Conservation (phyloP, 2,888 invertebrate genomes). For the Drosophila longiperda region DNA sequence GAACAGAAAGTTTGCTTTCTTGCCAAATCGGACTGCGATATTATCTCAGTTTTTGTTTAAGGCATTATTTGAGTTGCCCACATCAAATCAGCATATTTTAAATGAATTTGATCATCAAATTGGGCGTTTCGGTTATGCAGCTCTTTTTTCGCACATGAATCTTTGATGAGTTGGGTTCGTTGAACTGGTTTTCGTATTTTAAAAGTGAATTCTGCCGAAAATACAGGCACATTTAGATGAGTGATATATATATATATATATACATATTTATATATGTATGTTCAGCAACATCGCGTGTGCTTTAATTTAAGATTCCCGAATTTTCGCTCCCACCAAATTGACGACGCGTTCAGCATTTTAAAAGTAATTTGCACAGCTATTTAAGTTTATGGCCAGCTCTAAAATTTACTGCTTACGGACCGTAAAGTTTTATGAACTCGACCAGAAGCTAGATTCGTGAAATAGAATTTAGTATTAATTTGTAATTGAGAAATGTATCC, state of each 20-base stretch:
- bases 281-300: slow-evolving; percentile 54
- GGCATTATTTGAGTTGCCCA: slow-evolving; percentile 10
- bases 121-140: slow-evolving; percentile 15
- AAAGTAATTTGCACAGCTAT: slow-evolving; percentile 54
- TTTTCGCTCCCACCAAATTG: slow-evolving; percentile 15
- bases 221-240: slow-evolving; percentile 9
- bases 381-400: slow-evolving; percentile 43
- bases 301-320: slow-evolving; percentile 41
- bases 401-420: slow-evolving; percentile 56
- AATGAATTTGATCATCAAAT: slow-evolving; percentile 31
- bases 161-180: slow-evolving; percentile 46
- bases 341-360: slow-evolving; percentile 53
- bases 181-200: slow-evolving; percentile 30
- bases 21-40: not conserved
- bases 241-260: slow-evolving; percentile 32
- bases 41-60: not conserved
- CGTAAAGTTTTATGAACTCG: slow-evolving; percentile 38
- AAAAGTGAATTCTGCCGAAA: slow-evolving; percentile 37
- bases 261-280: slow-evolving; percentile 27
- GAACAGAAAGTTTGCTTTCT: slow-evolving; percentile 22
- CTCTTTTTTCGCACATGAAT: slow-evolving; percentile 33
- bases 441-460: not conserved
- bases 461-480: not conserved
- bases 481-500: slow-evolving; percentile 33
- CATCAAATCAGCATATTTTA: slow-evolving; percentile 20